Percentiles rank a stretch among this genome's conserved stretches.
Evolutionary conservation across 2,888 invertebrate genomes (phyloP).

Genomic region (Acrobasis repandana): DNA sequence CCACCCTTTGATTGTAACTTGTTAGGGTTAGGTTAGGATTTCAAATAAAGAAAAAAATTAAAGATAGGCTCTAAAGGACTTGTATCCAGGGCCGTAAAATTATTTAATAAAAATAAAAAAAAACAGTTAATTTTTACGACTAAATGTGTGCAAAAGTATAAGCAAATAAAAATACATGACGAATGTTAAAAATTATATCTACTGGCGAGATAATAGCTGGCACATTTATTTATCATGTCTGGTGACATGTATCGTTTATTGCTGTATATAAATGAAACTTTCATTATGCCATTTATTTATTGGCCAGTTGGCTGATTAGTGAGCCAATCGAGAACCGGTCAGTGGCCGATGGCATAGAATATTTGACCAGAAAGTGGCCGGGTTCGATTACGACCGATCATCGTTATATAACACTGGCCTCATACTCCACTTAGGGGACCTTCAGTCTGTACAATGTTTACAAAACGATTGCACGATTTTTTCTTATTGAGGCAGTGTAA

Average conservation of each 20-base stretch:
- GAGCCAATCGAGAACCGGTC: slow-evolving; percentile 17
- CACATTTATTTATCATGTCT: not conserved
- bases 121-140: no score
- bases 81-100: no score
- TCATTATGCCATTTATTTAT: not conserved
- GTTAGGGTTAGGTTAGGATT: no score
- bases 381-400: slow-evolving; percentile 26
- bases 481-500: not conserved
- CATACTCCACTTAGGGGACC: slow-evolving; percentile 38
- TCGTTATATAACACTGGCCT: slow-evolving; percentile 31
- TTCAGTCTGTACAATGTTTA: slow-evolving; percentile 26
- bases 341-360: slow-evolving; percentile 3
- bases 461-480: slow-evolving; percentile 4
- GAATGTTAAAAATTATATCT: not conserved
- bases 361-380: slow-evolving; percentile 28
- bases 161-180: no score
- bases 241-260: no score
- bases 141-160: no score
- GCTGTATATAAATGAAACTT: not conserved
- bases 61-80: no score
- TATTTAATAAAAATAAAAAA: no score
- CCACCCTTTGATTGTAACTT: no score
- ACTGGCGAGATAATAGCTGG: not conserved
- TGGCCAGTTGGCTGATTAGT: not conserved
- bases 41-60: no score